A percentile compares a stretch with the other conserved stretches of the same genome.
phyloP scores from a whole-genome alignment of 2,113 vertebrate genomes.

The Lepidothrix coronata region DNA sequence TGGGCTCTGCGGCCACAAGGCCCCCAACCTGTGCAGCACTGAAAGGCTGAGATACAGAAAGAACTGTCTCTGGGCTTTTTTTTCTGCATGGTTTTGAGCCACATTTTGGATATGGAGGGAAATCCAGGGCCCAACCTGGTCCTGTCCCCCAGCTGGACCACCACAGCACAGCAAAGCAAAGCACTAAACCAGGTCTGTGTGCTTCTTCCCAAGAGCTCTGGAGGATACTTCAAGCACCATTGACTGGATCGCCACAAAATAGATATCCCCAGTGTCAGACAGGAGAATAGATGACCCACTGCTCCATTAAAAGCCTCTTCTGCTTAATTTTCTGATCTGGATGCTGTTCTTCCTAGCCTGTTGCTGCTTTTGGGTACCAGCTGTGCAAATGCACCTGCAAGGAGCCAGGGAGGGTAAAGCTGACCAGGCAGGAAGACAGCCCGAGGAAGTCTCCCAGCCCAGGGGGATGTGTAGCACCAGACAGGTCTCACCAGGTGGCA shows the following conservation, averaged over 20 bases:
- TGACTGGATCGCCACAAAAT: fast-evolving
- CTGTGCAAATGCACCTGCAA: fast-evolving
- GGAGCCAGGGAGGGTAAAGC: background rate
- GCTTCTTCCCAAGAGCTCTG: background rate
- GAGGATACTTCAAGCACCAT: background rate
- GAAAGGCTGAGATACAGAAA: background rate
- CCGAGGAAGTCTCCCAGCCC: background rate
- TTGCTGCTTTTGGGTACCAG: background rate
- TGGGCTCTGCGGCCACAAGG: fast-evolving
- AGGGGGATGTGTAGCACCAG: background rate
- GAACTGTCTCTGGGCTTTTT: background rate
- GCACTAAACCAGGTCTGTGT: background rate
- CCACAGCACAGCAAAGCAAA: background rate
- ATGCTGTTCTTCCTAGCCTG: background rate
- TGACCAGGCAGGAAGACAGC: fast-evolving
- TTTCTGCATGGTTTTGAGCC: background rate
- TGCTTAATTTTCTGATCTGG: background rate
- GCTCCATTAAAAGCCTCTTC: background rate
- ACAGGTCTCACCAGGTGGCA: background rate
- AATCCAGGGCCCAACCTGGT: background rate
- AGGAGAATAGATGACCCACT: background rate
- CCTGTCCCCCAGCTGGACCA: too few species aligned
- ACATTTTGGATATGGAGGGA: background rate
- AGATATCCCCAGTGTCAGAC: background rate
- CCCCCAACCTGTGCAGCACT: fast-evolving